These are phyloP conservation scores for Coreoperca whiteheadi DNA, from an alignment of 2,113 vertebrate species.

Conservation along the genomic window DNA sequence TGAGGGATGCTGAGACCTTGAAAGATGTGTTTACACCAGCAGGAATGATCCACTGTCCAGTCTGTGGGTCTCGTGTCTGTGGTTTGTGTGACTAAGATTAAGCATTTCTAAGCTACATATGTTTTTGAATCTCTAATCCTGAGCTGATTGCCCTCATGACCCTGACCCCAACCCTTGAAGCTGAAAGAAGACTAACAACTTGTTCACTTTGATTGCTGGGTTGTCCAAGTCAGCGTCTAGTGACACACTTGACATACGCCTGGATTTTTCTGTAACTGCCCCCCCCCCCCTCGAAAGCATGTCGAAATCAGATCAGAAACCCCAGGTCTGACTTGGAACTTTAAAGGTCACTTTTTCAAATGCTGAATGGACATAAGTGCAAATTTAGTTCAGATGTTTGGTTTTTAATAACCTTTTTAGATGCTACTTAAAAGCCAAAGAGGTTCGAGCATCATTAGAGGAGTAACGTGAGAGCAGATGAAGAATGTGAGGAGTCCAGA, in stretches of 20 bases:
- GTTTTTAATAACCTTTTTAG: background rate
- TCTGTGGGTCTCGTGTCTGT: background rate
- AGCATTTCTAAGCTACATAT: conserved; percentile 14
- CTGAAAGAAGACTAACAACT: conserved; percentile 2
- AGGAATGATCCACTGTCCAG: conserved; percentile 20
- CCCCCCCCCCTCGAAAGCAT: no score
- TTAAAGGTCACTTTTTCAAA: background rate
- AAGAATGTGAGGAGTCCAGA: no score
- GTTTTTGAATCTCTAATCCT: conserved; percentile 16
- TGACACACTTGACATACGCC: background rate
- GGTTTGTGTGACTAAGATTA: conserved; percentile 22
- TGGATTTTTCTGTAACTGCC: background rate
- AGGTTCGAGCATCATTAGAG: background rate
- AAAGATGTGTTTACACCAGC: conserved; percentile 37
- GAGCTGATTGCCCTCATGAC: background rate
- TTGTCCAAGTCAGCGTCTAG: background rate
- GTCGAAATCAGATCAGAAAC: background rate
- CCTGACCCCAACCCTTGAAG: background rate
- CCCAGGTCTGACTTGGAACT: background rate
- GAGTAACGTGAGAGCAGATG: background rate
- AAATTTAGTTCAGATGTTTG: background rate
- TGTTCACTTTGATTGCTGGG: conserved; percentile 39
- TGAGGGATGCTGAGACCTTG: conserved; percentile 38
- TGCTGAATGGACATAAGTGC: background rate
- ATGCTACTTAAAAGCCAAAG: background rate